Percentiles rank a stretch among this genome's conserved stretches.
These are phyloP conservation scores for Paracyprichromis sp. DNA, from an alignment of 2,113 vertebrate genomes.

Conservation along the genomic window DNA sequence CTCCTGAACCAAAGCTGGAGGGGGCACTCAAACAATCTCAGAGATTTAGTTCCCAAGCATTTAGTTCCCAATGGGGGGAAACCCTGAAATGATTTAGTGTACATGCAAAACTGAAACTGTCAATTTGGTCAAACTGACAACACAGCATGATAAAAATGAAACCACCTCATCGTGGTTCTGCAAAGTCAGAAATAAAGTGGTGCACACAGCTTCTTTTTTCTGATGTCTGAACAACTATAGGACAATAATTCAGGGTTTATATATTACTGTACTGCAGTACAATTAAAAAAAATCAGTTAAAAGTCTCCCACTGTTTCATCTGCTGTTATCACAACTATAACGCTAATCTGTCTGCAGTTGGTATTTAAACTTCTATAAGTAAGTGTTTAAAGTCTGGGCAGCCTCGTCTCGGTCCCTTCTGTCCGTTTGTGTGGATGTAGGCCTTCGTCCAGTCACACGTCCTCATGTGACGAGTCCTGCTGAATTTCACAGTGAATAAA, in stretches of 20 bases:
- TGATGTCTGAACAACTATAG: not conserved
- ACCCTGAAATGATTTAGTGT: rapidly evolving
- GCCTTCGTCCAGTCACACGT: conserved; percentile 62
- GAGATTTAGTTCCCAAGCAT: rapidly evolving
- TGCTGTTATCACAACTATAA: not conserved
- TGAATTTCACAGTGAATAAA: conserved; percentile 66
- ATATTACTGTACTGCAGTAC: not conserved
- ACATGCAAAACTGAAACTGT: not conserved
- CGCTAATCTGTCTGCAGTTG: not conserved
- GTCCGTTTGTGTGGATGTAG: conserved; percentile 31
- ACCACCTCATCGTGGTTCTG: not conserved
- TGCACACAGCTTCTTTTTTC: not conserved
- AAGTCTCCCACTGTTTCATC: not conserved
- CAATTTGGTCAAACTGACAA: not conserved
- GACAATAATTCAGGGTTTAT: not conserved
- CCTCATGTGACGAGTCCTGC: conserved; percentile 45
- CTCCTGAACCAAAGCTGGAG: not conserved
- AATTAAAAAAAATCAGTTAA: not conserved
- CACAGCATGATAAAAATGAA: rapidly evolving
- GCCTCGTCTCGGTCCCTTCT: conserved; percentile 40
- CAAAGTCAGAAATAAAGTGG: not conserved
- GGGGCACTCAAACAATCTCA: not conserved
- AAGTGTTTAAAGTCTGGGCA: conserved; percentile 28
- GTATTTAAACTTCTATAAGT: conserved; percentile 21
- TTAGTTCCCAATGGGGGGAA: not conserved